Conservation (phyloP, 2,888 invertebrate species). For the Zaprionus bogoriensis region DNA sequence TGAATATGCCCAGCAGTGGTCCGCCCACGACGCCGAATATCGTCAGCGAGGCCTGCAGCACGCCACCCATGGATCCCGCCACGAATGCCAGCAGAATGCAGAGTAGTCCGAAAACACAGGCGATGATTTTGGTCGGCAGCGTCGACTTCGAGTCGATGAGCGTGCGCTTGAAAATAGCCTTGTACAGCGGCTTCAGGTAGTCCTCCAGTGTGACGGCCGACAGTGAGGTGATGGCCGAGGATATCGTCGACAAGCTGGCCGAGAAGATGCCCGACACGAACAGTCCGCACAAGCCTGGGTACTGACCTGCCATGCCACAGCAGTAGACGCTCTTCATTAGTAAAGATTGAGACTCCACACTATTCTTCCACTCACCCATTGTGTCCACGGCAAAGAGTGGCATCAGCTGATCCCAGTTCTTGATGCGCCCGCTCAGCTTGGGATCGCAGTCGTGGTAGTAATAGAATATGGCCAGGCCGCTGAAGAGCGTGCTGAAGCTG, state of each 20-base stretch:
- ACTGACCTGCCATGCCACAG: constrained; percentile 79
- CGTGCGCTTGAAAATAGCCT: constrained; percentile 81
- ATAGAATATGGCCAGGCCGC: constrained; percentile 93
- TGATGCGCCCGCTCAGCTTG: constrained; percentile 85
- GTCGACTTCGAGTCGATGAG: constrained; percentile 83
- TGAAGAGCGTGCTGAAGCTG: constrained; percentile 89
- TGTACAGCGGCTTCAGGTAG: constrained; percentile 87
- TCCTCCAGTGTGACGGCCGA: constrained; percentile 95
- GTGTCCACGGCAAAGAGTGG: constrained; percentile 90
- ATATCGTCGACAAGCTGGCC: constrained; percentile 94
- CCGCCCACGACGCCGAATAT: constrained; percentile 95
- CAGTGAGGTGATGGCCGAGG: constrained; percentile 94
- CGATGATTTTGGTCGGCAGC: constrained; percentile 87
- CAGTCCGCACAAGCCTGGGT: constrained; percentile 93
- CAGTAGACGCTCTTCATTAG: too few species aligned
- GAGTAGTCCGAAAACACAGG: constrained; percentile 88
- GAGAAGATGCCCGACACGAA: constrained; percentile 96
- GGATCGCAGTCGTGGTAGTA: constrained; percentile 94
- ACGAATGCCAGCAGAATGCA: constrained; percentile 92
- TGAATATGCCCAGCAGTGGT: constrained; percentile 91
- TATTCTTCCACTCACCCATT: constrained; percentile 84
- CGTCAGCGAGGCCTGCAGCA: constrained; percentile 92
- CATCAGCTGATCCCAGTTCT: constrained; percentile 90
- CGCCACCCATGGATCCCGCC: constrained; percentile 91
- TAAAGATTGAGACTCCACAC: neutral